phyloP scores from a whole-genome alignment of 1,140 invertebrate genomes.

The Drosophila ironensis region DNA sequence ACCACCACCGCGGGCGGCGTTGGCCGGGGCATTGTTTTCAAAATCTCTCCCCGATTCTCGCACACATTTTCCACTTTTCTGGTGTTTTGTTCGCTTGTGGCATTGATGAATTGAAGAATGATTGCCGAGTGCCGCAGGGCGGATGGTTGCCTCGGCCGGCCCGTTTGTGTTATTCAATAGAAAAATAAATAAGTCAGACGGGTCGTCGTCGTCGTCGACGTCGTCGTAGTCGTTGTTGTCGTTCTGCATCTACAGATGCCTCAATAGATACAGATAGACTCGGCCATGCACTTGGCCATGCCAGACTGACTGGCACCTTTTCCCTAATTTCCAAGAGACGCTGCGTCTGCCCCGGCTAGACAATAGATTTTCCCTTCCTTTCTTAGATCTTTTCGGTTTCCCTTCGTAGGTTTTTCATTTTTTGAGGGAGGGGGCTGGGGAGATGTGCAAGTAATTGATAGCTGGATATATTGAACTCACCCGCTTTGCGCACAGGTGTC shows the following conservation, averaged over 20 bases:
- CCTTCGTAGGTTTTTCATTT: not conserved
- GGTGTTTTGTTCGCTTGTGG: slow-evolving; percentile 22
- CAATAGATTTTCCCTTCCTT: not conserved
- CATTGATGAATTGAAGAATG: slow-evolving; percentile 80
- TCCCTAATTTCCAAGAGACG: slow-evolving; percentile 48
- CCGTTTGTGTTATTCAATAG: slow-evolving; percentile 71
- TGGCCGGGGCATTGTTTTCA: slow-evolving; percentile 60
- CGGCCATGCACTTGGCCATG: slow-evolving; percentile 49
- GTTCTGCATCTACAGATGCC: not conserved
- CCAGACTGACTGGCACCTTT: slow-evolving; percentile 80
- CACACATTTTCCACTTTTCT: slow-evolving; percentile 21
- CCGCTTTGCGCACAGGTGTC: slow-evolving; percentile 74
- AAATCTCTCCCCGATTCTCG: not conserved
- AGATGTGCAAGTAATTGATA: slow-evolving; percentile 56
- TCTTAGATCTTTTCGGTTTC: not conserved
- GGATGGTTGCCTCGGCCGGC: slow-evolving; percentile 20
- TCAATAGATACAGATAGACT: slow-evolving; percentile 3
- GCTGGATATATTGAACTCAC: slow-evolving; percentile 57
- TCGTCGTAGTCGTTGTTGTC: not conserved
- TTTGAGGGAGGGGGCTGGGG: too few relatives aligned
- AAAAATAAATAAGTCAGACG: slow-evolving; percentile 72
- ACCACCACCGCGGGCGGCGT: slow-evolving; percentile 49
- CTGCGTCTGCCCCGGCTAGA: slow-evolving; percentile 28
- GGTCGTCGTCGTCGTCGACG: not conserved
- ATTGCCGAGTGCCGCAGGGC: slow-evolving; percentile 67